Conservation (phyloP, 2,888 invertebrate species). For the Calameuta filiformis region DNA sequence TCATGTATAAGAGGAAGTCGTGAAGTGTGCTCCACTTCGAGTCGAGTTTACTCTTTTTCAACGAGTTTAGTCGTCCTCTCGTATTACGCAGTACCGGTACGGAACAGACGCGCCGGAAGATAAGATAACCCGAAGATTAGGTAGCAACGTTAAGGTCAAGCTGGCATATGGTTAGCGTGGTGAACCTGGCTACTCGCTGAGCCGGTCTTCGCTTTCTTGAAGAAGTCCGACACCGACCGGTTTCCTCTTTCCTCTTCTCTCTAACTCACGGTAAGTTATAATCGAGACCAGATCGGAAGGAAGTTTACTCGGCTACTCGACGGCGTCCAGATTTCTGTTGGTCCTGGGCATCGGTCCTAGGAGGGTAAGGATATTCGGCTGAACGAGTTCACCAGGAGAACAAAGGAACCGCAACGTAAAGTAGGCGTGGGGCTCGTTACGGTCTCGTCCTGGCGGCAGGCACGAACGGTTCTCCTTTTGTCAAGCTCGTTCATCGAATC, state of each 20-base stretch:
- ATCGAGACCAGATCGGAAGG: constrained; percentile 41
- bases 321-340: constrained; percentile 21
- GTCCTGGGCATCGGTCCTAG: constrained; percentile 16
- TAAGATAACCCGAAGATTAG: constrained; percentile 47
- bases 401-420: neutral
- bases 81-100: constrained; percentile 41
- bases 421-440: neutral
- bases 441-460: neutral
- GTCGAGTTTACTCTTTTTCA: neutral
- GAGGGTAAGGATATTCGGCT: constrained; percentile 27
- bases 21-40: neutral
- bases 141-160: constrained; percentile 36
- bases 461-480: neutral
- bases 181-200: neutral
- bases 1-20: neutral
- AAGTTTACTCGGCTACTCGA: constrained; percentile 33
- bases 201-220: neutral
- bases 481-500: constrained; percentile 30
- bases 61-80: constrained; percentile 52
- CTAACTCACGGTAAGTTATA: neutral
- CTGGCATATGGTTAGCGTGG: constrained; percentile 53
- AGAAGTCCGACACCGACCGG: neutral
- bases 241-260: neutral
- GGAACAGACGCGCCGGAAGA: constrained; percentile 50
- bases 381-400: neutral